Percentiles rank a stretch among this genome's conserved stretches.
phyloP scores from a whole-genome alignment of 2,113 vertebrate species.

The Butorides virescens region DNA sequence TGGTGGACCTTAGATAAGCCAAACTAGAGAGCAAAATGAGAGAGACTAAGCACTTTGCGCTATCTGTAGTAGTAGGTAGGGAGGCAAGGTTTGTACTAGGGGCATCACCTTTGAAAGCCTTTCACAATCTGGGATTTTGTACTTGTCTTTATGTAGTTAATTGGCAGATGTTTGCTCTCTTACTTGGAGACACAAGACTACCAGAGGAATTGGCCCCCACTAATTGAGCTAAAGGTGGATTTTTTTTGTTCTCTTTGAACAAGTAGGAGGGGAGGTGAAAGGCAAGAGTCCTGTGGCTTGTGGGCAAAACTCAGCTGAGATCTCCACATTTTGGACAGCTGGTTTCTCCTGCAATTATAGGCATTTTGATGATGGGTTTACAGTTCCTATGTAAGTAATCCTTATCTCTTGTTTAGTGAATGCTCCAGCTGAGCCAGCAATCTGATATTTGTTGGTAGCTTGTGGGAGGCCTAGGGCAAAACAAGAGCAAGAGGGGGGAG shows the following conservation, averaged over 20 bases:
- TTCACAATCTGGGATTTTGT: neutral
- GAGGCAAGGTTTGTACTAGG: neutral
- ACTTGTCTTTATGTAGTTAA: neutral
- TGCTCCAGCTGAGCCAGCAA: conserved; percentile 16
- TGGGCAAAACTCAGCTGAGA: neutral
- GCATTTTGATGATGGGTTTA: conserved; percentile 54
- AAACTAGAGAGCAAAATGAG: neutral
- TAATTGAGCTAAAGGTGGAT: neutral
- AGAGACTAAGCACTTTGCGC: neutral
- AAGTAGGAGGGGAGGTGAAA: neutral
- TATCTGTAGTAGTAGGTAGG: neutral
- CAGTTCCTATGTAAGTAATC: conserved; percentile 36
- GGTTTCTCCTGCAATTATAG: conserved; percentile 35
- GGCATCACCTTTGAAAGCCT: neutral
- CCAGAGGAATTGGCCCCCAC: neutral
- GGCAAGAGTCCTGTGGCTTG: neutral
- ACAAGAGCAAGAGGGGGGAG: neutral
- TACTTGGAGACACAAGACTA: neutral
- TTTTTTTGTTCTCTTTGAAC: neutral
- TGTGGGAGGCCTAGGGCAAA: neutral
- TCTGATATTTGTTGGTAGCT: conserved; percentile 9
- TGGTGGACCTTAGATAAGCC: neutral
- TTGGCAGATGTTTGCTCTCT: neutral
- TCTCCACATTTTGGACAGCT: conserved; percentile 28
- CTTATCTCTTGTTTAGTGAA: conserved; percentile 43